These are phyloP conservation scores for Agrotis segetum DNA, from an alignment of 2,888 invertebrate species.

Conservation along the genomic window DNA sequence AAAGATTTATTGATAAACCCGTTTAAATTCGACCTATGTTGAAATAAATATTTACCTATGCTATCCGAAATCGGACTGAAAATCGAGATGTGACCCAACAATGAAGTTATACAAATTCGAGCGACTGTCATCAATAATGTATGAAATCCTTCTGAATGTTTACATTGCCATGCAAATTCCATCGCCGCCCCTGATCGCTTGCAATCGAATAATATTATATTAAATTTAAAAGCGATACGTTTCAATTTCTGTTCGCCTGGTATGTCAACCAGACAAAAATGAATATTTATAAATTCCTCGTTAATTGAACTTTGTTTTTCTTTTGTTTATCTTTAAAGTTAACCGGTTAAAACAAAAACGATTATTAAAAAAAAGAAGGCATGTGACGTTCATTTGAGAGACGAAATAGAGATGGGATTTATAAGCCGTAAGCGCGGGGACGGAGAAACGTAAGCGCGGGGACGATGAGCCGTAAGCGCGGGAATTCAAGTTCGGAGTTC, in stretches of 20 bases:
- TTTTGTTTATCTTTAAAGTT: neutral
- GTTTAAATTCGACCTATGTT: neutral
- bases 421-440: too few species aligned
- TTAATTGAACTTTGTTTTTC: too few species aligned
- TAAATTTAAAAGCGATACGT: constrained; percentile 44
- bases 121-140: constrained; percentile 48
- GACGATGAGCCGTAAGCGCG: too few species aligned
- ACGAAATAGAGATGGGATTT: neutral
- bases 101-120: constrained; percentile 22
- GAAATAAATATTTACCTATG: too few species aligned
- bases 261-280: constrained; percentile 48
- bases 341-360: neutral
- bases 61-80: constrained; percentile 8
- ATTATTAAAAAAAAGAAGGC: neutral
- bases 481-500: too few species aligned
- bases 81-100: constrained; percentile 26
- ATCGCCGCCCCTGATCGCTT: constrained; percentile 40
- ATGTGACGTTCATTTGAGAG: neutral
- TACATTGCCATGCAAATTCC: constrained; percentile 44
- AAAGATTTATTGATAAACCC: too few species aligned
- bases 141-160: constrained; percentile 48
- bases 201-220: constrained; percentile 39
- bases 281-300: constrained; percentile 51
- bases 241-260: constrained; percentile 59
- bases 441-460: too few species aligned